Base-by-base conservation (phyloP, 2,888 invertebrate genomes). In the Myopa testacea region DNA sequence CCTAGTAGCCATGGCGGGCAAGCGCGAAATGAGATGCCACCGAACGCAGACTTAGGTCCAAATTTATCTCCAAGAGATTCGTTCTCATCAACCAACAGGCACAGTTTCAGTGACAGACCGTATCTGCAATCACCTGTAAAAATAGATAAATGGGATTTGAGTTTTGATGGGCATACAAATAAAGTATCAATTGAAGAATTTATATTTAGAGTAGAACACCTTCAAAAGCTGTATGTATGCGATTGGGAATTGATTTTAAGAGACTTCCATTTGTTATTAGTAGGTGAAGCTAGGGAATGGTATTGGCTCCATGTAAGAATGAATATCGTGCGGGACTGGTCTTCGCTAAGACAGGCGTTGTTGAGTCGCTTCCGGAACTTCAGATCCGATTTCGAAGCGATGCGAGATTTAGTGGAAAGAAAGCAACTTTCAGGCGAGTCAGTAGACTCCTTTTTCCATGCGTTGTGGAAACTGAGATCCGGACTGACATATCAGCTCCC, bases 131-230 rank as follows among this genome's bases (percentile, higher is more conserved):
- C 16, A 12, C 16, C 55, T 45, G 50, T 72, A 3, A 72, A 72
- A 50, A 40, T 78, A 1, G 78, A 76, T 7, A 76, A 74, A 26
- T 76, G 72, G 69, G 78, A 65, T 0, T 1, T 78, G n/a, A 19
- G 26, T 12, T 76, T 76, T 12, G 69, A 69, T 26, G 73, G 78
- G 3, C 40, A 38, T 1, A 38, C 62, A 0, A 34, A 45, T 8
- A 37, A 14, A 0, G 4, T 76, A 4, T 12, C 70, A 0, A 69
- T 74, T 0, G 77, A 79, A 0, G 79, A 79, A 16, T 79, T 79
- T 16, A 34, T 79, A 1, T 75, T 77, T 14, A 63, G 79, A n/a
- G 3, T 79, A 5, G 79, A 76, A 16, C 65, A 75, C 62, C 34
- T 77, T 14, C 75, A 75, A 12, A n/a, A 19, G 2, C 52, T 68